A percentile compares a stretch with the other conserved stretches of the same genome.
phyloP scores from a whole-genome alignment of 2,113 vertebrate genomes.

The Nesoenas mayeri region DNA sequence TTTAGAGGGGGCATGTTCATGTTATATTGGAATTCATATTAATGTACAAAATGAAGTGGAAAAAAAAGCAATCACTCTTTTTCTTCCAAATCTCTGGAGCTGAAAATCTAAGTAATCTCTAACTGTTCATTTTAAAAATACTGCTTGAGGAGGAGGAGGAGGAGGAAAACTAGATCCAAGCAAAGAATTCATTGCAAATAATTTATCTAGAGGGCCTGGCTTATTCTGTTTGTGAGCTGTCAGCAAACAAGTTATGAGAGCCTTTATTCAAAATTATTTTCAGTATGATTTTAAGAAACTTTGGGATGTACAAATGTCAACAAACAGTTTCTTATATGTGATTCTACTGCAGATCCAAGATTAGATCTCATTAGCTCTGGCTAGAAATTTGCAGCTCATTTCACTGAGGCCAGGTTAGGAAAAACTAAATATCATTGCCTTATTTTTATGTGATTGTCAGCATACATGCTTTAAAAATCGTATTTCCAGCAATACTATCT shows the following conservation, averaged over 20 bases:
- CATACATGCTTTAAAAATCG: not conserved
- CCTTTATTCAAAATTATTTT: not conserved
- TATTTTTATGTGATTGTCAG: not conserved
- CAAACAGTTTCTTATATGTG: not conserved
- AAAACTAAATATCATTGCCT: not conserved
- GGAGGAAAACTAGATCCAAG: not conserved
- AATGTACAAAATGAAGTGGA: not conserved
- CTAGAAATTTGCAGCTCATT: not conserved
- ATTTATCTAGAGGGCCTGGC: not conserved
- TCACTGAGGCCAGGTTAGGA: not conserved
- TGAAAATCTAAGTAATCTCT: not conserved
- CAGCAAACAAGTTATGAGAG: not conserved
- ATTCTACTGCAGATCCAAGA: not conserved
- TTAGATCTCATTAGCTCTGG: not conserved
- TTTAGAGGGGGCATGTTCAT: not conserved
- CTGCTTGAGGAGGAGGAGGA: not conserved
- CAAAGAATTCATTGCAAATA: constrained; percentile 8
- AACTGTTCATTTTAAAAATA: constrained; percentile 24
- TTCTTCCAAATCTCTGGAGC: not conserved
- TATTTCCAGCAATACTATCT: not conserved
- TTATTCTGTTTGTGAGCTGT: not conserved
- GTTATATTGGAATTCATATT: not conserved
- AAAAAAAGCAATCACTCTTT: not conserved
- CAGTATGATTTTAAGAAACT: not conserved
- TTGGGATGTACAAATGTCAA: not conserved